Evolutionary conservation across 2,113 vertebrate species (phyloP).

Genomic region (Zosterops hypoxanthus): DNA sequence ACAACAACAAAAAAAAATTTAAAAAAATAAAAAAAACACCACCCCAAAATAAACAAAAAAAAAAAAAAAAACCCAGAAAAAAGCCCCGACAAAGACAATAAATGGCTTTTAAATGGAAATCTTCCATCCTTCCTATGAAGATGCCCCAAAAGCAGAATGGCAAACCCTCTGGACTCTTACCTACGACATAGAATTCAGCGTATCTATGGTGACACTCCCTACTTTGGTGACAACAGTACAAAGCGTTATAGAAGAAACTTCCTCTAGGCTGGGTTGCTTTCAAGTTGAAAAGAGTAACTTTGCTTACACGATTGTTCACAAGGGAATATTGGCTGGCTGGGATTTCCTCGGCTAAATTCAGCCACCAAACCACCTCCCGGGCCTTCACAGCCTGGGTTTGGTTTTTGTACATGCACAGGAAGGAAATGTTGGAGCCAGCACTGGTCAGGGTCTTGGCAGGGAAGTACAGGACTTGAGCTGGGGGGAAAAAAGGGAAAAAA

Average conservation of each 20-base stretch:
- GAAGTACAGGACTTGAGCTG: conserved; percentile 84
- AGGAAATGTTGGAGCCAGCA: conserved; percentile 80
- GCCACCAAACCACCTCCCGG: conserved; percentile 82
- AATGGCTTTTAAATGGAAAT: background rate
- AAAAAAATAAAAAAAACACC: no score
- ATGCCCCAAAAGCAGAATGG: background rate
- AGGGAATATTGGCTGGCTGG: conserved; percentile 76
- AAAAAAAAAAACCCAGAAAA: background rate
- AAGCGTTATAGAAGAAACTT: conserved; percentile 75
- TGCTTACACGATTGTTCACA: conserved; percentile 77
- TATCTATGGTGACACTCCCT: conserved; percentile 80
- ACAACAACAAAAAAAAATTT: no score
- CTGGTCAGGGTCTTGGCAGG: conserved; percentile 80
- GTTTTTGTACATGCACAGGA: conserved; percentile 85
- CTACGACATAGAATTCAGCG: conserved; percentile 85
- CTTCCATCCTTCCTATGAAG: background rate
- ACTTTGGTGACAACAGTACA: conserved; percentile 81
- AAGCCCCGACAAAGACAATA: background rate
- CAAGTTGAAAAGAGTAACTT: conserved; percentile 76
- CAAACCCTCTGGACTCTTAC: conserved; percentile 59
- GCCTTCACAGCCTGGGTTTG: conserved; percentile 67
- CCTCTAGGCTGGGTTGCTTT: conserved; percentile 76
- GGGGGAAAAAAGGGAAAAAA: background rate
- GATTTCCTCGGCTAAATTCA: conserved; percentile 79
- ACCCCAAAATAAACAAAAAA: no score